Base-by-base conservation (phyloP, 2,797 vertebrate genomes). In the Anas flavirostris region DNA sequence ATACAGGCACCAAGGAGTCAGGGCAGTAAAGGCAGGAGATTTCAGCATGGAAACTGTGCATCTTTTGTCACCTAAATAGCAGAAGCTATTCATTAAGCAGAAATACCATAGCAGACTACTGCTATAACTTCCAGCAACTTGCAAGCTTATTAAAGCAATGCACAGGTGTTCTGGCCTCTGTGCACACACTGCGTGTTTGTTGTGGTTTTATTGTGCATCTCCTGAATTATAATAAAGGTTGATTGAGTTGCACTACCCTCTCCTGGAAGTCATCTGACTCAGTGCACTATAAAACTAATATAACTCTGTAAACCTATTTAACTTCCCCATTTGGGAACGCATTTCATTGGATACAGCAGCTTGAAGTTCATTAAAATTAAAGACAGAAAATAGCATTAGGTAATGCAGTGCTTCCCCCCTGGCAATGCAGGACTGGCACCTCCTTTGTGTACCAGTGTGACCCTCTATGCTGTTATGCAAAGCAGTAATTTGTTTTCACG, bases 301-400 rank as follows among this genome's bases (percentile, higher is more conserved):
- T 59, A 52, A 58, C n/a, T 70, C 84, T 73, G 18, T 83, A 90
- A 95, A 83, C 50, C 43, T 92, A 68, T 83, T 94, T 88, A 96
- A 76, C 29, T 22, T 68, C 91, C 35, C 74, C 82, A 60, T 59
- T 44, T 79, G 82, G 44, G 69, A 91, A 66, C 15, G n/a, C 29
- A 37, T 92, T 91, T 85, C 0, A 0, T 81, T 73, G 80, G 77
- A 59, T 59, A 73, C 16, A 35, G 80, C 31, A 74, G 21, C 28
- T 50, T 82, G 70, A 83, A 74, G 70, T 43, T 93, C 87, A 91
- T 96, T 86, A 95, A 92, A 95, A 93, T 81, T 91, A 79, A 91
- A 92, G 58, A 37, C 29, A 86, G 92, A 91, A 80, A 82, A 82
- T 83, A 93, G 23, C 76, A 63, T 52, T 72, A 55, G 53, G 35